Base-by-base conservation (phyloP, 2,888 invertebrate species). In the Galerucella pusilla region DNA sequence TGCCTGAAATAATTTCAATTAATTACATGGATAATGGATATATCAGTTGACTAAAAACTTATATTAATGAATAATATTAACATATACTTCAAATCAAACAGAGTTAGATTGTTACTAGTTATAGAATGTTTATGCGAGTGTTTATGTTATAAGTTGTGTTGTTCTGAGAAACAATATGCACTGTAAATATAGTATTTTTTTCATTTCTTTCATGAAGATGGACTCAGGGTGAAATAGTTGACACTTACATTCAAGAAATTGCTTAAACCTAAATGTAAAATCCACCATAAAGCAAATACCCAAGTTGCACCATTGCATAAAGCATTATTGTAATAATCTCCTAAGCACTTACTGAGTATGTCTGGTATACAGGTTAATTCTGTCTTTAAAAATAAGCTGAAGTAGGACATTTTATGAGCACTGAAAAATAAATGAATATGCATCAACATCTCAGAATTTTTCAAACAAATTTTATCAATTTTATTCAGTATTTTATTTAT, bases 271-370 rank as follows among this genome's bases (percentile, higher is more conserved):
- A 81, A 77, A 74, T 86, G 86, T 60, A 87, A 76, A 64, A 85
- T 61, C 64, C 81, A 81, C 85, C 86, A 86, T 59, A 85, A 77
- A 20, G 84, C 75, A 77, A 86, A 84, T 49, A 86, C 78, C 87
- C 87, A 87, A 14, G 85, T 85, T 64, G 84, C 82, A 60, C 83
- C 86, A 81, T 87, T 87, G 49, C 85, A 85, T 70, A 86, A 77
- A 14, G 84, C 82, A 79, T 87, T 87, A 74, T 85, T 85, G 77
- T 86, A 87, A 76, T 85, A 84, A 78, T 84, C 83, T 12, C 85
- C 86, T 6, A 85, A 75, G 74, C 83, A 83, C 75, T 81, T 83
- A 45, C 83, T 82, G 67, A 87, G 80, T 73, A 85, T 77, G 68
- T 79, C 78, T 14, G 87, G 87, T 68, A 87, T 82, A 73, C 82